A percentile compares a stretch with the other conserved stretches of the same genome.
phyloP scores from a whole-genome alignment of 2,113 vertebrate genomes.

The Platichthys flesus region DNA sequence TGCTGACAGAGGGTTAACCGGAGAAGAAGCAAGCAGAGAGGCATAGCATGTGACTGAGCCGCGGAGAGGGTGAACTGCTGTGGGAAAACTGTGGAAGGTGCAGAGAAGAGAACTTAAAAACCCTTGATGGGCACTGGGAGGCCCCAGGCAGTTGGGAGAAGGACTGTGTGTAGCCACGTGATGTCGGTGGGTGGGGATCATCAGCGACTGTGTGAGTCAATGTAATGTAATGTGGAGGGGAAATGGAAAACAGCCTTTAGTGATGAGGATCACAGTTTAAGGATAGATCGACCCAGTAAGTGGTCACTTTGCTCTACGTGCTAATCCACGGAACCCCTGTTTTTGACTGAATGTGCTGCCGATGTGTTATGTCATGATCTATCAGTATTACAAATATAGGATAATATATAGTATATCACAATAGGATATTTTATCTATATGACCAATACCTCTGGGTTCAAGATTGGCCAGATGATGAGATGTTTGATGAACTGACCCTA shows the following conservation, averaged over 20 bases:
- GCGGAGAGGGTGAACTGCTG: not conserved
- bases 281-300: not conserved
- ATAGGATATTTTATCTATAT: not conserved
- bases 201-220: not conserved
- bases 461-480: not conserved
- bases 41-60: not conserved
- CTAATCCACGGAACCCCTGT: not conserved
- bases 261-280: not conserved
- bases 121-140: not conserved
- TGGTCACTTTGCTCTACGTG: not conserved
- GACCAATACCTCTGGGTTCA: too few species aligned
- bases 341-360: not conserved
- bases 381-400: not conserved
- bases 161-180: not conserved
- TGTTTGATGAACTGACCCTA: too few species aligned
- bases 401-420: not conserved
- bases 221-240: not conserved
- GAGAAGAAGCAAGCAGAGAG: not conserved
- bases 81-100: not conserved
- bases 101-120: not conserved
- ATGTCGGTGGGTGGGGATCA: not conserved
- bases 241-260: not conserved
- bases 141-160: not conserved
- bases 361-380: not conserved
- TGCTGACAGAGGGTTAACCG: slow-evolving; percentile 14